Conservation (phyloP, 2,888 invertebrate species). For the Rhimphoctona megacephalus region DNA sequence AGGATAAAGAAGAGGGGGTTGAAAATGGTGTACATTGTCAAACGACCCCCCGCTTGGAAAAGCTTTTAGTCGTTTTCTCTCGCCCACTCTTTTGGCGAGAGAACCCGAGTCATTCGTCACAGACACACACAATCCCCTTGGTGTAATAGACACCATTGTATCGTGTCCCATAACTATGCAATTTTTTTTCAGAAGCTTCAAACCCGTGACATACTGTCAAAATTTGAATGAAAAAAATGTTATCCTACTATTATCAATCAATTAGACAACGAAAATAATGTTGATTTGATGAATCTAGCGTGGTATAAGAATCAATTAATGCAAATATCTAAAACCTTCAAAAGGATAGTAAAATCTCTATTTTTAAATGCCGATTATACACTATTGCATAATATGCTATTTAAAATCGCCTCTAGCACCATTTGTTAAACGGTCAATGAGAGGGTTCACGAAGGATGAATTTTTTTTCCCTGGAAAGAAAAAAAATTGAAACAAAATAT, state of each 20-base stretch:
- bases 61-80: conserved; percentile 75
- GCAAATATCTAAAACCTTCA: no score
- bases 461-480: background rate
- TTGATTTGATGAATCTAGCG: no score
- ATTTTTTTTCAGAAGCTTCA: conserved; percentile 8
- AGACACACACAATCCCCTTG: conserved; percentile 51
- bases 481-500: background rate
- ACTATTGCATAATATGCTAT: background rate
- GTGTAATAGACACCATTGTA: conserved; percentile 60
- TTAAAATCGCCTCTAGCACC: background rate
- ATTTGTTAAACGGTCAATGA: background rate
- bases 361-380: background rate
- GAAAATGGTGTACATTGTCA: conserved; percentile 65
- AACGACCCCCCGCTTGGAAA: conserved; percentile 78
- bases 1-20: conserved; percentile 40
- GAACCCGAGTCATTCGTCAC: conserved; percentile 66
- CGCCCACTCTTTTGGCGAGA: conserved; percentile 64
- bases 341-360: no score
- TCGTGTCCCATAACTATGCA: conserved; percentile 39
- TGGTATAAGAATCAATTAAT: no score
- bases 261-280: no score
- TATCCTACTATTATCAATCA: background rate
- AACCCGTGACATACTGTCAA: background rate
- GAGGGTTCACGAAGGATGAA: background rate
- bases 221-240: background rate